Evolutionary conservation across 2,888 invertebrate genomes (phyloP).

Genomic region (Agrotis puta): DNA sequence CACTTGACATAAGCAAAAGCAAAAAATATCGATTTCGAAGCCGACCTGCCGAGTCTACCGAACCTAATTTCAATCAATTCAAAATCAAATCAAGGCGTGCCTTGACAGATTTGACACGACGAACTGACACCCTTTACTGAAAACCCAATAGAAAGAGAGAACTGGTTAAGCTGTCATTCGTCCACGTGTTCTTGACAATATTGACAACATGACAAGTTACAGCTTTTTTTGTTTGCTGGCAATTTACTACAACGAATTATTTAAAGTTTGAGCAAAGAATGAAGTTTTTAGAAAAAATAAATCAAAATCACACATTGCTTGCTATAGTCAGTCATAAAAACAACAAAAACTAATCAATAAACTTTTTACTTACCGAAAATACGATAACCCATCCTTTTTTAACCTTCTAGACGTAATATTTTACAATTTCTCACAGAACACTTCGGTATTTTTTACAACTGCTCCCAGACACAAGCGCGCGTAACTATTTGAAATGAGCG

Average conservation of each 20-base stretch:
- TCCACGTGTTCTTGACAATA: slow-evolving; percentile 60
- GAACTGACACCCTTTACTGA: slow-evolving; percentile 23
- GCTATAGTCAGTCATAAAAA: no score
- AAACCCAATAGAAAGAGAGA: slow-evolving; percentile 37
- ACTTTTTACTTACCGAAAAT: no score
- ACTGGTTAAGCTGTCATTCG: slow-evolving; percentile 49
- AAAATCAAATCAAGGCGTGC: slow-evolving; percentile 23
- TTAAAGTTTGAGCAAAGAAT: no score
- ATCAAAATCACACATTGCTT: no score
- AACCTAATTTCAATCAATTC: slow-evolving; percentile 18
- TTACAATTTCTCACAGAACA: not conserved
- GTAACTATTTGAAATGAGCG: not conserved
- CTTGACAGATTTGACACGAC: slow-evolving; percentile 10
- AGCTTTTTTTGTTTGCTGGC: no score
- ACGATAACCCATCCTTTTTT: no score
- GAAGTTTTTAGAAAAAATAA: no score
- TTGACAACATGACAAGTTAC: no score
- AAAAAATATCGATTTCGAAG: not conserved
- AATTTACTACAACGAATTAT: no score
- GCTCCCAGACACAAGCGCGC: not conserved
- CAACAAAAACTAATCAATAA: no score
- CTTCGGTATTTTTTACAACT: not conserved
- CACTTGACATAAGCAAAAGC: slow-evolving; percentile 38
- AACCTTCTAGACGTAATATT: not conserved
- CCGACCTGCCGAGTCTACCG: not conserved